These are phyloP conservation scores for Nipponacmea schrenckii DNA, from an alignment of 2,888 invertebrate genomes.

Conservation along the genomic window DNA sequence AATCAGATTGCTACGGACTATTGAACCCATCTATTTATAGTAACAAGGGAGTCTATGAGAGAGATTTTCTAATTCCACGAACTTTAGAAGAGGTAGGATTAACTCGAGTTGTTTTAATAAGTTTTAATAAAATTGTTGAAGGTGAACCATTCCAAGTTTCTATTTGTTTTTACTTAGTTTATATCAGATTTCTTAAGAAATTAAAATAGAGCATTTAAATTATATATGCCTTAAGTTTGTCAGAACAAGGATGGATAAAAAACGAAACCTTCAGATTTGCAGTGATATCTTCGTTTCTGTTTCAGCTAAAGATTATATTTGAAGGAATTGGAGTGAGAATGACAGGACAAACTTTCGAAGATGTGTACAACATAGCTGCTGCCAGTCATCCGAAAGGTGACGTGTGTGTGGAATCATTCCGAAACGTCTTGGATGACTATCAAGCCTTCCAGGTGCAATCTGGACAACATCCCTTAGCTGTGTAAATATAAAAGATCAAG, in stretches of 20 bases:
- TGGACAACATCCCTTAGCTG: conserved; percentile 42
- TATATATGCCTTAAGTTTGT: too few relatives aligned
- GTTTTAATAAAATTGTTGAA: too few relatives aligned
- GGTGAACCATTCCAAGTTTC: too few relatives aligned
- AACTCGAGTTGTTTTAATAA: conserved; percentile 10
- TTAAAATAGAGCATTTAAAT: too few relatives aligned
- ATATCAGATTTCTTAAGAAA: too few relatives aligned
- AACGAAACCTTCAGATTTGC: too few relatives aligned
- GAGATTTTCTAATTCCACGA: conserved; percentile 62
- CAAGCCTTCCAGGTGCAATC: conserved; percentile 43
- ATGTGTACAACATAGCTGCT: conserved; percentile 56
- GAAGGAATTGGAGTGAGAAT: conserved; percentile 59
- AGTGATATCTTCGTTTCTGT: conserved; percentile 6
- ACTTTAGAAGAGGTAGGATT: conserved; percentile 63
- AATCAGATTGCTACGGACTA: conserved; percentile 61
- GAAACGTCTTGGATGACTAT: conserved; percentile 59
- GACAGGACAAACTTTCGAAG: conserved; percentile 61
- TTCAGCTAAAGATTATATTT: conserved; percentile 62
- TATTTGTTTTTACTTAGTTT: too few relatives aligned
- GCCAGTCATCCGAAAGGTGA: conserved; percentile 59
- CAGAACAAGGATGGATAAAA: too few relatives aligned
- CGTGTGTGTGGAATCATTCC: conserved; percentile 66
- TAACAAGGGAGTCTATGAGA: conserved; percentile 60
- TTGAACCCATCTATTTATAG: conserved; percentile 64
- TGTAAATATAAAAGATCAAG: conserved; percentile 26